Evolutionary conservation across 2,888 invertebrate species (phyloP), one percentile per base, ranked within the genome.

Genomic region (Spisula solida): DNA sequence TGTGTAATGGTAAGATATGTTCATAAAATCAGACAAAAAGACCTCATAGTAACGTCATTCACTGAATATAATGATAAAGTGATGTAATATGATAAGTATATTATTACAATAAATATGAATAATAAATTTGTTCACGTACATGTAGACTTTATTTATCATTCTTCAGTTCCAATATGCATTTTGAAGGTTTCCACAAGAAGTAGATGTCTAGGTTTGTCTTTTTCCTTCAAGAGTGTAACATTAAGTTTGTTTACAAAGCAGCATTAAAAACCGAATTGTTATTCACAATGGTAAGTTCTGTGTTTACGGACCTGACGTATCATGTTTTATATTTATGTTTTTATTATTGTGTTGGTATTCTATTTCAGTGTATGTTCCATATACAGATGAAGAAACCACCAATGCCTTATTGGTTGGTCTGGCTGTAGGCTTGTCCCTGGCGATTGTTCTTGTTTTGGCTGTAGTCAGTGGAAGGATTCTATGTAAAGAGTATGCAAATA

Each of bases 1-100:
- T 47, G 25, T 83, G 83, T 29, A 70, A 83, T 25, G 75, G 83
- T 83, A 83, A 29, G 81, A 29, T 60, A 41, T 56, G 41, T 5
- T 25, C 31, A 48, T n/a, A 12, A 34, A 85, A 56, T 56, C 18
- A 20, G n/a, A n/a, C n/a, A n/a, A n/a, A n/a, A n/a, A n/a, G n/a
- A n/a, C n/a, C n/a, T n/a, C n/a, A n/a, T n/a, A n/a, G n/a, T n/a
- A n/a, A n/a, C n/a, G n/a, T 55, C 12, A 18, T 55, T 6, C 16
- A 55, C 18, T 55, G 14, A 18, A 18, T 55, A 18, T 6, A 55
- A 18, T 10, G 55, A 14, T 55, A 55, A 55, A 18, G 1, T 51
- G 10, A 51, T 2, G 55, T 55, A 14, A 55, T 10, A 55, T 55
- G 14, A 10, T 2, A 55, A 55, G 1, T 55, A 18, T 51, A 51